phyloP scores from a whole-genome alignment of 2,888 invertebrate genomes.

The Hanleya hanleyi region DNA sequence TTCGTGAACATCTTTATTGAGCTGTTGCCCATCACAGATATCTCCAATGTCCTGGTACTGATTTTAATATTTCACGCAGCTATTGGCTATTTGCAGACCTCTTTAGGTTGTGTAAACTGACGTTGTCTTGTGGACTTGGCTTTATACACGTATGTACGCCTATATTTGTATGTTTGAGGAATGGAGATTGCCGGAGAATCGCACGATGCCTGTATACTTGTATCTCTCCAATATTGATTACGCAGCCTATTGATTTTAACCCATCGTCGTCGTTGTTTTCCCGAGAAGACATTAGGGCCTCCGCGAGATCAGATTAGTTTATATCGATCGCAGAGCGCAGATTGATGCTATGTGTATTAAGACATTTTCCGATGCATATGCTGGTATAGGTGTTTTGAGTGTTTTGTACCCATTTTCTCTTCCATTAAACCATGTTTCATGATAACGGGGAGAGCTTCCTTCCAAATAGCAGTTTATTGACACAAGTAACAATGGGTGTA shows the following conservation, averaged over 20 bases:
- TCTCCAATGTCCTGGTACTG: background rate
- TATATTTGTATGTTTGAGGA: slow-evolving; percentile 1
- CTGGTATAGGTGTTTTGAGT: too few relatives aligned
- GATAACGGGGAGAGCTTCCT: background rate
- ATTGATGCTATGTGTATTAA: too few relatives aligned
- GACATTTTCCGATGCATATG: too few relatives aligned
- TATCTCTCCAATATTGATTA: background rate
- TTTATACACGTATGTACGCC: background rate
- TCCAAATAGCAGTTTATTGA: background rate
- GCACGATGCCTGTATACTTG: background rate
- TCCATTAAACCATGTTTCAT: too few relatives aligned
- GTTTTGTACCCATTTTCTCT: too few relatives aligned
- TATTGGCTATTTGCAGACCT: slow-evolving; percentile 1
- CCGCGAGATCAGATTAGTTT: background rate
- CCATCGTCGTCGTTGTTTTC: background rate
- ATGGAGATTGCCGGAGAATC: background rate
- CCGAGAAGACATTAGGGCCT: background rate
- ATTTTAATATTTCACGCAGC: background rate
- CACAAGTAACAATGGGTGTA: background rate
- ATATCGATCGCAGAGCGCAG: background rate
- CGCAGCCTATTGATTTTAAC: background rate
- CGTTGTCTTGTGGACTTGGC: background rate
- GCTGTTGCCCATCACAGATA: background rate
- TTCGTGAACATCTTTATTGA: background rate
- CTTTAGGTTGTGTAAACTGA: background rate